Evolutionary conservation across 2,113 vertebrate species (phyloP).

Genomic region (Chrysemys picta): DNA sequence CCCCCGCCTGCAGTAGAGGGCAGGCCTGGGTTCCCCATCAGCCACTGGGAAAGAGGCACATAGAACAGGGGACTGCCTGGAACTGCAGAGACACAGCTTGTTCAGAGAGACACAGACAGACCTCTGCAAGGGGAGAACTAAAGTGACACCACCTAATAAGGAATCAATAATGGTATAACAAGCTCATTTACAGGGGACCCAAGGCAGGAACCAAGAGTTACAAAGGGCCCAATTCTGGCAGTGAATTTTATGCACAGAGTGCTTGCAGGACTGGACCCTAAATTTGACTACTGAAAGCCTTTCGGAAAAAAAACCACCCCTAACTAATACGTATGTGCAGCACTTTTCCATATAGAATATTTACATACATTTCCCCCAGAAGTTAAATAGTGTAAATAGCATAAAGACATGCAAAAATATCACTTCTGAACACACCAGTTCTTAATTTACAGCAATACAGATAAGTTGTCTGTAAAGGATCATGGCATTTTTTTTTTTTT

Average conservation of each 20-base stretch:
- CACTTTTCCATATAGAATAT: not conserved
- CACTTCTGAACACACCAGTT: not conserved
- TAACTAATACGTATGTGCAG: not conserved
- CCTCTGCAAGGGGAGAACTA: not conserved
- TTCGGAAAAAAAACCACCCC: not conserved
- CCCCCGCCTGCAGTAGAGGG: not conserved
- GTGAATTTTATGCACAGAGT: not conserved
- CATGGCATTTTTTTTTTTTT: not conserved
- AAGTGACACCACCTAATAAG: not conserved
- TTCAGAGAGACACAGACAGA: not conserved
- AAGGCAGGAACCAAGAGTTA: not conserved
- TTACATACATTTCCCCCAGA: not conserved
- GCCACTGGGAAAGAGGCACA: not conserved
- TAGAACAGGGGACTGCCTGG: not conserved
- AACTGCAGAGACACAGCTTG: not conserved
- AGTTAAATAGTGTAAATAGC: not conserved
- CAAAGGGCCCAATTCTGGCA: not conserved
- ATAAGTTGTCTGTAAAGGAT: not conserved
- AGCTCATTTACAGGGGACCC: not conserved
- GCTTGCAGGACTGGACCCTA: not conserved
- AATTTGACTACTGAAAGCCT: not conserved
- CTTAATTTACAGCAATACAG: not conserved
- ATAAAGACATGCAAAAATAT: not conserved
- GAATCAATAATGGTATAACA: not conserved
- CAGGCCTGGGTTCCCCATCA: not conserved